Evolutionary conservation across 2,113 vertebrate genomes (phyloP), one percentile per base, ranked within the genome.

Genomic region (Gasterosteus nipponicus): DNA sequence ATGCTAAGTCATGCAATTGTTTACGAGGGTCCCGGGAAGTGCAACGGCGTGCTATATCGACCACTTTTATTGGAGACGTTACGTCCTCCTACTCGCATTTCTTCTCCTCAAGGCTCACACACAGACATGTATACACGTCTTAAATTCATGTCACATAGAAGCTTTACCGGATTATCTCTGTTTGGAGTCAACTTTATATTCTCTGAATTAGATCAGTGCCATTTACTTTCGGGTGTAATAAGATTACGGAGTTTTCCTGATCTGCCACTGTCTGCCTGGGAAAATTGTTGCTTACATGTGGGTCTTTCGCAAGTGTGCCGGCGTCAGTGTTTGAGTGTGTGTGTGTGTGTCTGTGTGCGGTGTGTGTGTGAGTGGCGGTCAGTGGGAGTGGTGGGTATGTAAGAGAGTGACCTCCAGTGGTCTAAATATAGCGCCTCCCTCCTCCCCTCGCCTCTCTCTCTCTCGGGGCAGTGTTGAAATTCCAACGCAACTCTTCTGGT

Each of bases 351-450:
- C 16, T 33, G 29, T 57, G 53, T 54, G 41, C 4, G 41, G 77
- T 51, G 77, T 88, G 85, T 75, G 73, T 90, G 75, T 78, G 84
- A 79, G 91, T 81, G 69, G 92, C 82, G 91, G 91, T 92, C 92
- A 91, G 92, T 95, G 94, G 94, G 92, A 95, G 95, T 95, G 94
- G 76, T 93, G 95, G 94, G 95, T 96, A 96, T 95, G 94, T 95
- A 94, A 95, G 95, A 92, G 92, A 95, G 92, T 93, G 94, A 93
- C 95, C 94, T 94, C 93, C 95, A 94, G 86, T 86, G 72, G 92
- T 95, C 95, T 98, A 98, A 96, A 98, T 97, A 96, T 98, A 98
- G 96, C 92, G 11, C 81, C 80, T 93, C 95, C 93, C 95, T 94
- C 94, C 95, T 91, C 92, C 93, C 94, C 90, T 90, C 89, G 89